Evolutionary conservation across 2,797 vertebrate genomes (phyloP), one percentile per base, ranked within the genome.

Genomic region (Echeneis naucrates): DNA sequence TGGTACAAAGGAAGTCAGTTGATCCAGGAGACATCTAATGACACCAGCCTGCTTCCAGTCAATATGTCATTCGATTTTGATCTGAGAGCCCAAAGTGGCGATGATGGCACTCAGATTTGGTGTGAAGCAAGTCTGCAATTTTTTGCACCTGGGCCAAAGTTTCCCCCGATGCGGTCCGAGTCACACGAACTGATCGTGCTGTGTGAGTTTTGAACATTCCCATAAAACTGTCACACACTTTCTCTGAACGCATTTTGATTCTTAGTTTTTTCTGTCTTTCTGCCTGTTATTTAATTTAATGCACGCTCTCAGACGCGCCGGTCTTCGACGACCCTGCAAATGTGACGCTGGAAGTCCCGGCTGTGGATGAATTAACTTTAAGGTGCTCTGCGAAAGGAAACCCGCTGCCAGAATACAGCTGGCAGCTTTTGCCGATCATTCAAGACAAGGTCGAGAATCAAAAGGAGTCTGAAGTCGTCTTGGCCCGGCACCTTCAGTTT

Each of bases 51-150:
- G 0, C 0, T 0, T 24, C 87, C 87, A 10, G 2, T 52, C 47
- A 88, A 0, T 59, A 2, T 0, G 23, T 50, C 63, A 2, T 45
- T 23, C 21, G 0, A 0, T 16, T 0, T 56, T 3, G 0, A 0
- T 0, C 5, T 89, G 68, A 45, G 0, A 0, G 37, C 75, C 13
- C 1, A 8, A 0, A 57, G 72, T 70, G 21, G 37, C 13, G 78
- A 94, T 51, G 5, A 93, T 45, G 85, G 82, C 17, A 8, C 8
- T 13, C 40, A 38, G 51, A 70, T 93, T 69, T 26, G 55, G 52
- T 95, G 94, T 76, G 78, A 86, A n/a, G 87, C 86, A 57, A 52
- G 63, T 10, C 63, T 93, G n/a, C 5, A 85, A 16, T 59, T 94
- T 33, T 23, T 16, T 42, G 33, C 65, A 32, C 3, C 2, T 0